Evolutionary conservation across 2,797 vertebrate species (phyloP).

Genomic region (Eptatretus atami): DNA sequence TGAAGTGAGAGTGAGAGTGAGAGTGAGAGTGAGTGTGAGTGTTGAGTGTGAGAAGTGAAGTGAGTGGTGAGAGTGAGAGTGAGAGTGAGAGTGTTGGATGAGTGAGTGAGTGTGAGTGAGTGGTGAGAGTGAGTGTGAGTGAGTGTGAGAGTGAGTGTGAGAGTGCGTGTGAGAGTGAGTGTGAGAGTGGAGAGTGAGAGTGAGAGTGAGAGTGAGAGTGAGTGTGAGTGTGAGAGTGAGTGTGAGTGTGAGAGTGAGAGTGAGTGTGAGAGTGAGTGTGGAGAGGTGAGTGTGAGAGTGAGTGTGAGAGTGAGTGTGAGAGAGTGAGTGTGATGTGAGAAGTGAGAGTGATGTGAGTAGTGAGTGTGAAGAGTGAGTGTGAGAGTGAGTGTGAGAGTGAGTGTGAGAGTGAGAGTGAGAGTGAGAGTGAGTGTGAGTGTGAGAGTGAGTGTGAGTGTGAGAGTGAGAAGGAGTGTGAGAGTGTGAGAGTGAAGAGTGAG

Average conservation of each 20-base stretch:
- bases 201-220: too few relatives aligned
- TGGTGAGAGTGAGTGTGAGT: neutral
- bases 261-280: conserved; percentile 2
- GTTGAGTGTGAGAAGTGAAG: too few relatives aligned
- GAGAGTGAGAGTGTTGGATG: too few relatives aligned
- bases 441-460: too few relatives aligned
- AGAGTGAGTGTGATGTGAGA: neutral
- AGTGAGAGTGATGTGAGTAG: neutral
- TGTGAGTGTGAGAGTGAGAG: neutral
- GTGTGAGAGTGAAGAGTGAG: neutral
- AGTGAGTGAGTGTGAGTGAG: conserved; percentile 1
- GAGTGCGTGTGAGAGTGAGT: too few relatives aligned
- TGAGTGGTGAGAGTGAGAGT: too few relatives aligned
- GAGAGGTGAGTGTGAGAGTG: neutral
- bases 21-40: too few relatives aligned
- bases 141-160: neutral
- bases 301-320: neutral
- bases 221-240: too few relatives aligned
- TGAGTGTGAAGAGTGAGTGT: neutral
- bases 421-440: too few relatives aligned
- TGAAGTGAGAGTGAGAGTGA: too few relatives aligned
- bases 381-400: neutral
- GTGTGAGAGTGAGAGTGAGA: neutral
- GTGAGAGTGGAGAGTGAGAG: neutral
- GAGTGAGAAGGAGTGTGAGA: neutral